Evolutionary conservation across 2,797 vertebrate genomes (phyloP).

Genomic region (Phalanger gymnotis): DNA sequence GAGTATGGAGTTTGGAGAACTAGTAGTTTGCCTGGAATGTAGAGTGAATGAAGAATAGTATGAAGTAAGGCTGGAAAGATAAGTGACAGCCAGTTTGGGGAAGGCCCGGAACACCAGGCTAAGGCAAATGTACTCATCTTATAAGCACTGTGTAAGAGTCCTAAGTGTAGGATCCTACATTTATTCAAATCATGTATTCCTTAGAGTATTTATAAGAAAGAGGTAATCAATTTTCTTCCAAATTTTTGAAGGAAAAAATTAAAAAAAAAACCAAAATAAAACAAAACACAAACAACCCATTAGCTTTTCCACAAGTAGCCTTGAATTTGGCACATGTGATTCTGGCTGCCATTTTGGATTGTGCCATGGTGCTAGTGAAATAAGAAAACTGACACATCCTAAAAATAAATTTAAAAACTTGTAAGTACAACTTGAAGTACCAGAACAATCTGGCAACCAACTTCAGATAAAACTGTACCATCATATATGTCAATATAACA

Average conservation of each 20-base stretch:
- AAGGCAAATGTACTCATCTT: background rate
- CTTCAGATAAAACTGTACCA: conserved; percentile 51
- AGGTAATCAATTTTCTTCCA: conserved; percentile 32
- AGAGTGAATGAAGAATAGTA: background rate
- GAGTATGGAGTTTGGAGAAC: background rate
- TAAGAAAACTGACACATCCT: conserved; percentile 55
- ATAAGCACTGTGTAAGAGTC: background rate
- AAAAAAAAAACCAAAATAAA: conserved; percentile 28
- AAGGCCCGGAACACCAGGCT: background rate
- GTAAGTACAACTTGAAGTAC: conserved; percentile 51
- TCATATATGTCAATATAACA: background rate
- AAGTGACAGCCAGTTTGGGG: background rate
- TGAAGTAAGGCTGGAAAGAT: background rate
- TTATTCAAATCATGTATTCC: background rate
- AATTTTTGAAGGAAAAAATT: conserved; percentile 46
- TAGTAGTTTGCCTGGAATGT: background rate
- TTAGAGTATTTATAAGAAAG: conserved; percentile 48
- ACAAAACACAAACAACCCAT: background rate
- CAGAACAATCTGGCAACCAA: conserved; percentile 38
- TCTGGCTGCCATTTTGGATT: conserved; percentile 54
- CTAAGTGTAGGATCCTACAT: background rate
- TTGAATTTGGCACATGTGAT: conserved; percentile 56
- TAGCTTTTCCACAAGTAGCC: conserved; percentile 24
- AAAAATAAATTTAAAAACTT: conserved; percentile 62
- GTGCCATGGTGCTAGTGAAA: conserved; percentile 40